These are phyloP conservation scores for Auanema sp. DNA, from an alignment of 2,888 invertebrate species.

Conservation along the genomic window DNA sequence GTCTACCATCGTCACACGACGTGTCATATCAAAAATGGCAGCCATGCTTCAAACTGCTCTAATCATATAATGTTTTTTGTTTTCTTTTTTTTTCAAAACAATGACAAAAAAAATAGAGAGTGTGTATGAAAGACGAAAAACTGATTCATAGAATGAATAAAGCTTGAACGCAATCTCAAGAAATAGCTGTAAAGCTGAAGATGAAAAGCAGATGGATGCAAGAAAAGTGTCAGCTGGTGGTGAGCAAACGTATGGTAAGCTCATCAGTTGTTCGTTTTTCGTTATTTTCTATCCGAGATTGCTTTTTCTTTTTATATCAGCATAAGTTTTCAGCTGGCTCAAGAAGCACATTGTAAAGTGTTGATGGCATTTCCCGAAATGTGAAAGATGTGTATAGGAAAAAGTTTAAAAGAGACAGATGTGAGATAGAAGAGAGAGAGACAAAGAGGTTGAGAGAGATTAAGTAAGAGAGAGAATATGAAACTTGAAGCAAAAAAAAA, in stretches of 20 bases:
- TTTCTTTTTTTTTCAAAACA: slow-evolving; percentile 2
- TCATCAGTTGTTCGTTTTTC: background rate
- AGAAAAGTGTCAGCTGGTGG: slow-evolving; percentile 5
- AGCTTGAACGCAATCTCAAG: background rate
- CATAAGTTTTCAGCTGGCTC: too few species aligned
- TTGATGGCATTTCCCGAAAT: too few species aligned
- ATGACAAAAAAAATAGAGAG: slow-evolving; percentile 7
- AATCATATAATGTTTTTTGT: slow-evolving; percentile 1
- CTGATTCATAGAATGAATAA: background rate
- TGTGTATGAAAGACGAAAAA: background rate
- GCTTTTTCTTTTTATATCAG: background rate
- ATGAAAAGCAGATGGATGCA: background rate
- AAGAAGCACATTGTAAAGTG: too few species aligned
- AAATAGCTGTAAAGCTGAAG: slow-evolving; percentile 5
- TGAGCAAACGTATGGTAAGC: background rate
- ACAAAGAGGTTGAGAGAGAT: background rate
- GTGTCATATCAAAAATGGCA: slow-evolving; percentile 58
- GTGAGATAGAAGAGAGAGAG: background rate
- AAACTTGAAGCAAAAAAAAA: background rate
- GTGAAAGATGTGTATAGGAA: too few species aligned
- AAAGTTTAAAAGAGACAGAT: too few species aligned
- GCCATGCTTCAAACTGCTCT: slow-evolving; percentile 31
- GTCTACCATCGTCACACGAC: slow-evolving; percentile 59
- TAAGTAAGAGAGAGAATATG: background rate
- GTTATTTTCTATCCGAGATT: background rate